Evolutionary conservation across 2,888 invertebrate genomes (phyloP), one percentile per base, ranked within the genome.

Genomic region (Drosophila suboccidentalis): DNA sequence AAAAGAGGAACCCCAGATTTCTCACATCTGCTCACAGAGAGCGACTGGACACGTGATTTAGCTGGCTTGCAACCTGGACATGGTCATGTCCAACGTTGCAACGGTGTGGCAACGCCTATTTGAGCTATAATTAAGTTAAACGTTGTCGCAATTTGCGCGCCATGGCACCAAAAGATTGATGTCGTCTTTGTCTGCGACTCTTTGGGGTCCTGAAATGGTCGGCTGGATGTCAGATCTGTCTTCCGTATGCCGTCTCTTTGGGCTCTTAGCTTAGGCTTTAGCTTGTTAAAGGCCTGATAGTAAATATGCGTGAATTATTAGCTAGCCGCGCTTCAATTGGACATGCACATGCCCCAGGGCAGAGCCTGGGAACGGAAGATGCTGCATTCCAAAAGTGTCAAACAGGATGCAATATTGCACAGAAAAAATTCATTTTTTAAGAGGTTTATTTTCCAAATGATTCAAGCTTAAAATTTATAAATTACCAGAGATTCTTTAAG

Each of bases 71-170:
- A 19, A 51, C 69, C 71, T 77, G 87, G 73, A 71, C 83, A 82
- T 87, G 80, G 71, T 80, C 82, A 80, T 75, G 87, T 57, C 34
- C 57, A 70, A 64, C 43, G 63, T 49, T 63, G 62, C 39, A 46
- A 46, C 54, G 38, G 54, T 80, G 78, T 71, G 74, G 80, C 70
- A 80, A 89, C 89, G 89, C 89, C 90, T 89, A 90, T 90, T 89
- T 89, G 80, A 75, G 81, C 80, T 77, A 76, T 85, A 90, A 89
- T 90, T 89, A 90, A 89, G 89, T 89, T 90, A 89, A 89, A 89
- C 89, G 90, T 89, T 89, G 87, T 80, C 89, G 90, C 86, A 83
- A 85, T 85, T 82, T 85, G 72, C 81, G 87, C 87, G 71, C 74
- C 78, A 72, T 47, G 64, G 53, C 77, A 75, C 60, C 73, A 59